Evolutionary conservation across 2,888 invertebrate genomes (phyloP), one percentile per base, ranked within the genome.

Genomic region (Bruchidius siliquastri): DNA sequence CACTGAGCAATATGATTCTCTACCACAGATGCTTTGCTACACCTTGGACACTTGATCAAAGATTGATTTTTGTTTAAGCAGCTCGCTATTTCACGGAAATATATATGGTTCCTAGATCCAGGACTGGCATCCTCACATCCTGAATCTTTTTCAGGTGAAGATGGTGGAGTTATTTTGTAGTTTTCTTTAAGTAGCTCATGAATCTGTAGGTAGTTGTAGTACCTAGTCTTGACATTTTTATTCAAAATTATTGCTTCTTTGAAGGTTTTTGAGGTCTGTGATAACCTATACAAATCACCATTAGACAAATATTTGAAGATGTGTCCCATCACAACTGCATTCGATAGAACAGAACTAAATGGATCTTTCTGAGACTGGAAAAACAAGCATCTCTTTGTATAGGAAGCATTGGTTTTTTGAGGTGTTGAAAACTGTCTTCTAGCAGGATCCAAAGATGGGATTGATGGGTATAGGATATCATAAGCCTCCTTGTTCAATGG

Each of bases 1-100:
- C 86, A 86, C 72, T 86, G 85, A 22, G 82, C 83, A 67, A 86
- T 84, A 73, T 79, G 82, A 68, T 81, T 82, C 66, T 85, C 84
- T 26, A 85, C 83, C 10, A 86, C 78, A 6, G 84, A 81, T 0
- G 83, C 81, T 30, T 81, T 79, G 22, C 75, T 77, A 76, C 86
- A 86, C 49, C 73, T 77, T 0, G 81, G 82, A 71, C 86, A 86
- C 68, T 84, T 84, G 8, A 78, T 78, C 3, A 85, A 76, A n/a
- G 80, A 81, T 75, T 86, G 85, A 68, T 80, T 81, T 26, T 77
- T 79, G n/a, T 73, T 80, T 21, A 86, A 77, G 2, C 71, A 73
- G 70, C 76, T 79, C 6, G 80, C 83, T 22, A 81, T 77, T 82
- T 83, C 68, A 21, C 74, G 72, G 73, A 81, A 82, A 69, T 80